Evolutionary conservation across 2,888 invertebrate genomes (phyloP), one percentile per base, ranked within the genome.

Genomic region (Leptopilina syphax): DNA sequence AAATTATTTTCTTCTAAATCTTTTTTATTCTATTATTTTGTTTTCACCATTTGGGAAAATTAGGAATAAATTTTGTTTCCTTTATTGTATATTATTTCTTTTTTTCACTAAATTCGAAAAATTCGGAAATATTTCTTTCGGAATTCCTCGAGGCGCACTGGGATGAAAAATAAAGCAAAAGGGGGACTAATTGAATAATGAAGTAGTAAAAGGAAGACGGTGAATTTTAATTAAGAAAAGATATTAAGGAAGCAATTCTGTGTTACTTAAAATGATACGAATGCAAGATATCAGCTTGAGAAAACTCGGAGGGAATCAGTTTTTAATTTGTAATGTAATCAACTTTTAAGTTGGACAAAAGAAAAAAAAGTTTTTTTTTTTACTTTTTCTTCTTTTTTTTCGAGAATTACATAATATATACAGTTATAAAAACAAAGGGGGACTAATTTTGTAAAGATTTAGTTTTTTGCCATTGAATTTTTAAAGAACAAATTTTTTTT

Each of bases 181-280:
- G 68, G 18, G 44, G 18, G 47, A 24, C n/a, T 50, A 50, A 41
- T 54, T n/a, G 5, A 54, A n/a, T 18, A 44, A 50, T 68, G 47
- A 50, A 6, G 47, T 50, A 24, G 18, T 24, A 47, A 44, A 44
- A 47, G 47, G 12, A 68, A 68, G 9, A 24, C 18, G 24, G 24
- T 67, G 68, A 50, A 47, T 47, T 24, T 68, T 68, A 68, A 68
- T 68, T 18, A 50, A 68, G 10, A 9, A 41, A 34, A 24, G 34
- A 13, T 9, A 54, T 70, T 3, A 70, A 12, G 13, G 50, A 54
- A 50, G 41, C 44, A 44, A 66, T 47, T 47, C 60, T 60, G 6
- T 47, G 10, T 68, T 68, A 7, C 68, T 68, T 68, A 4, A 47
- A 47, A 44, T 24, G 47, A 50, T 47, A 18, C 18, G 18, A 6